Conservation (phyloP, 2,888 invertebrate genomes). For the Pachliopta kotzebuea region DNA sequence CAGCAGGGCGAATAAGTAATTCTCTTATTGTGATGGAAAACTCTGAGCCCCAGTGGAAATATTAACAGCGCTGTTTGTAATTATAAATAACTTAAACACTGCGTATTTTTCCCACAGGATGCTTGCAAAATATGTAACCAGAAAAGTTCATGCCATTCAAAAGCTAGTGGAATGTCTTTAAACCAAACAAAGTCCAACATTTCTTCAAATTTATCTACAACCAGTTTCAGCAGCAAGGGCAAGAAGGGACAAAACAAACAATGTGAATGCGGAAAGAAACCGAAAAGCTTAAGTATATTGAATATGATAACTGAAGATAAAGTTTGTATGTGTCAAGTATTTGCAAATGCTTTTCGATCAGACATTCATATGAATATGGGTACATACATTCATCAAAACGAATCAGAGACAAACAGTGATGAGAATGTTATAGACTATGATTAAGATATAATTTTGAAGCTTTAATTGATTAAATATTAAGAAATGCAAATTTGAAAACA, state of each 20-base stretch:
- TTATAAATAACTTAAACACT: slow-evolving; percentile 29
- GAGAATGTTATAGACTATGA: not conserved
- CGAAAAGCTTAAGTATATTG: slow-evolving; percentile 35
- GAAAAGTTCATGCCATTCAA: slow-evolving; percentile 28
- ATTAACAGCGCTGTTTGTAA: not conserved
- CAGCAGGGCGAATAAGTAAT: no score
- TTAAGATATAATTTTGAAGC: not conserved
- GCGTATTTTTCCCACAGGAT: slow-evolving; percentile 28
- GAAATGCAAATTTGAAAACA: not conserved
- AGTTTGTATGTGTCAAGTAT: slow-evolving; percentile 47
- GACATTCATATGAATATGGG: slow-evolving; percentile 45
- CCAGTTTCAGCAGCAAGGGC: slow-evolving; percentile 16
- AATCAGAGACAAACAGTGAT: not conserved
- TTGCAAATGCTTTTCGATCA: slow-evolving; percentile 45
- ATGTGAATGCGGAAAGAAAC: slow-evolving; percentile 14
- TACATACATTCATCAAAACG: slow-evolving; percentile 21
- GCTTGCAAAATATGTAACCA: slow-evolving; percentile 46
- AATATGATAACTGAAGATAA: slow-evolving; percentile 37
- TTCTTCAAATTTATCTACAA: slow-evolving; percentile 38
- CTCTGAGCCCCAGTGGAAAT: no score
- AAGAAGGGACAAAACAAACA: slow-evolving; percentile 25
- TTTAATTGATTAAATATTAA: not conserved
- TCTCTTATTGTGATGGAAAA: no score
- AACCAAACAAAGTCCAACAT: slow-evolving; percentile 35
- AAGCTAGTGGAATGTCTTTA: slow-evolving; percentile 38